Conservation (phyloP, 2,888 invertebrate species). For the Stegana nigrithorax region DNA sequence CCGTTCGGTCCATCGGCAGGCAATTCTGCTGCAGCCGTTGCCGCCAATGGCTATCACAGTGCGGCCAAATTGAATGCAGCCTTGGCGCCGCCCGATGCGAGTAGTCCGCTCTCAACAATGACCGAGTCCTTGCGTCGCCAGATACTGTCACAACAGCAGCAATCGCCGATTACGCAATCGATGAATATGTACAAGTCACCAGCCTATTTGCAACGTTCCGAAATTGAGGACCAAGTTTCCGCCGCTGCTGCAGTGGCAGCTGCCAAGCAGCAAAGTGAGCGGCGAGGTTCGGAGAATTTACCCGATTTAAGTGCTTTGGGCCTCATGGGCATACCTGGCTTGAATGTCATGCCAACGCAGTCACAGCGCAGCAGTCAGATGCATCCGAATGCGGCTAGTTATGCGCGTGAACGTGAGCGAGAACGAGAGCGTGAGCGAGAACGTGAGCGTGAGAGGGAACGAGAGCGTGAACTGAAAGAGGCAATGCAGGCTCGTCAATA, state of each 20-base stretch:
- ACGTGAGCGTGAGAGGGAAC: conserved; percentile 44
- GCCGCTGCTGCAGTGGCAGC: conserved; percentile 57
- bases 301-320: conserved; percentile 64
- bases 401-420: conserved; percentile 52
- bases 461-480: conserved; percentile 47
- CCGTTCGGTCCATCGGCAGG: conserved; percentile 50
- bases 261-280: conserved; percentile 50
- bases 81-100: conserved; percentile 55
- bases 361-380: conserved; percentile 41
- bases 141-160: conserved; percentile 64
- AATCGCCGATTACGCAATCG: conserved; percentile 62
- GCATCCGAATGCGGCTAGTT: conserved; percentile 54
- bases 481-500: conserved; percentile 61
- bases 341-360: conserved; percentile 63
- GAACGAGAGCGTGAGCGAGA: conserved; percentile 54
- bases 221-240: conserved; percentile 65
- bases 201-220: conserved; percentile 64
- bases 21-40: conserved; percentile 42
- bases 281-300: conserved; percentile 58
- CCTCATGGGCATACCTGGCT: conserved; percentile 63
- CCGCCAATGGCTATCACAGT: conserved; percentile 63
- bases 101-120: conserved; percentile 63
- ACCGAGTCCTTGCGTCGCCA: conserved; percentile 64
- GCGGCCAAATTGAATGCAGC: conserved; percentile 53
- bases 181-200: conserved; percentile 67